Evolutionary conservation across 2,888 invertebrate genomes (phyloP), one percentile per base, ranked within the genome.

Genomic region (Sipha maydis): DNA sequence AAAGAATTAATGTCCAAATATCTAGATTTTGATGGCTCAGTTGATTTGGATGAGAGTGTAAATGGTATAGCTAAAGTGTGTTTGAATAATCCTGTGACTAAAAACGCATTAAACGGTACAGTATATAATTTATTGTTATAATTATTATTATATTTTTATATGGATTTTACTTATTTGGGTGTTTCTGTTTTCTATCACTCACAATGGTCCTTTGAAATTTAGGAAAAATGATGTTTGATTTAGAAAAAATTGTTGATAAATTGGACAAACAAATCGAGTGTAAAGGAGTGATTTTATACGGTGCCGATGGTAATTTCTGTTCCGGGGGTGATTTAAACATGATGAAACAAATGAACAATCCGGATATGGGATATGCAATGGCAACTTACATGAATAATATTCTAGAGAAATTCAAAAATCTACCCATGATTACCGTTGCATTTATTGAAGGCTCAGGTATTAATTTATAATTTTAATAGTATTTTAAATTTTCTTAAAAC

Each of bases 161-260:
- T 25, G 5, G 11, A 28, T 69, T 25, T n/a, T 69, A 9, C 56
- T 25, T 79, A 5, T 21, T 5, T 75, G 61, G 0, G 1, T 41
- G 9, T 41, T 41, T 41, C 7, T 5, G 8, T 41, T 41, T 41
- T 41, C 41, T 9, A 41, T 41, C 41, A 41, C 41, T 41, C 41
- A 41, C 8, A 41, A 41, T 41, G 0, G 8, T 89, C 34, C 77
- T 67, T 61, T 21, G 69, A 82, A 83, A 76, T 88, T 84, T 90
- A 93, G 93, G 93, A 11, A 91, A 91, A 78, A 94, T 94, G 93
- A 93, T 94, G 93, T 91, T 92, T 17, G 92, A 93, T 71, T 90
- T 94, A n/a, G 91, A 91, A 56, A 91, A 92, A 69, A 91, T 91
- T 48, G 91, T 93, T 0, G 89, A 90, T 9, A 91, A 91, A n/a